phyloP scores from a whole-genome alignment of 1,140 invertebrate genomes.

The Latrodectus geometricus region DNA sequence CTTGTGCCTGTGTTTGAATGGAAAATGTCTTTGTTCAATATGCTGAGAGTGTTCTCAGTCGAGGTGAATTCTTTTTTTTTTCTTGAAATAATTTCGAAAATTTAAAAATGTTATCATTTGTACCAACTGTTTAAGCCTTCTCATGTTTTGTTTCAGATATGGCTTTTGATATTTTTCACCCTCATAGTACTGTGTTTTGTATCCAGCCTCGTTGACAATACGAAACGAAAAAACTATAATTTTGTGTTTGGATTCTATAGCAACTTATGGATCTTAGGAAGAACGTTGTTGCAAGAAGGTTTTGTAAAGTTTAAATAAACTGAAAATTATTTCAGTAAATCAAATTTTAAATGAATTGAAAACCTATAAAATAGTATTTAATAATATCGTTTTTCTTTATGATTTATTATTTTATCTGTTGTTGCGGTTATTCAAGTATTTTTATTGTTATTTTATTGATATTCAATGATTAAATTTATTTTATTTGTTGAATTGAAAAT shows the following conservation, averaged over 20 bases:
- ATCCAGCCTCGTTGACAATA: not conserved
- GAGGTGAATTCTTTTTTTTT: not conserved
- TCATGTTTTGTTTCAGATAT: not conserved
- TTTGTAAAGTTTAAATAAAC: too few species aligned
- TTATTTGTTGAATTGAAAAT: too few species aligned
- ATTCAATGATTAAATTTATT: too few species aligned
- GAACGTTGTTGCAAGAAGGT: constrained; percentile 3
- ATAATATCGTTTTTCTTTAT: too few species aligned
- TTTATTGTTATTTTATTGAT: too few species aligned
- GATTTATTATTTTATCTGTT: too few species aligned
- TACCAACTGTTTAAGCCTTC: not conserved
- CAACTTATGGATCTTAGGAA: constrained; percentile 4
- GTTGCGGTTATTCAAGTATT: too few species aligned
- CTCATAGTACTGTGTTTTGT: not conserved
- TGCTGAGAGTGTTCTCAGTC: not conserved
- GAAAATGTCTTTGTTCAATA: constrained; percentile 30
- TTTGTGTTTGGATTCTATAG: not conserved
- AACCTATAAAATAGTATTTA: too few species aligned
- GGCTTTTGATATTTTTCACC: constrained; percentile 3
- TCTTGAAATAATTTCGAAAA: too few species aligned
- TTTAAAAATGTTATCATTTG: not conserved
- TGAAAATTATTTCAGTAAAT: too few species aligned
- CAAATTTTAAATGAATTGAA: too few species aligned
- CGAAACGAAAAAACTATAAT: not conserved
- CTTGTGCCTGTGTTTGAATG: constrained; percentile 11